Evolutionary conservation across 2,797 vertebrate species (phyloP).

Genomic region (Manis pentadactyla): DNA sequence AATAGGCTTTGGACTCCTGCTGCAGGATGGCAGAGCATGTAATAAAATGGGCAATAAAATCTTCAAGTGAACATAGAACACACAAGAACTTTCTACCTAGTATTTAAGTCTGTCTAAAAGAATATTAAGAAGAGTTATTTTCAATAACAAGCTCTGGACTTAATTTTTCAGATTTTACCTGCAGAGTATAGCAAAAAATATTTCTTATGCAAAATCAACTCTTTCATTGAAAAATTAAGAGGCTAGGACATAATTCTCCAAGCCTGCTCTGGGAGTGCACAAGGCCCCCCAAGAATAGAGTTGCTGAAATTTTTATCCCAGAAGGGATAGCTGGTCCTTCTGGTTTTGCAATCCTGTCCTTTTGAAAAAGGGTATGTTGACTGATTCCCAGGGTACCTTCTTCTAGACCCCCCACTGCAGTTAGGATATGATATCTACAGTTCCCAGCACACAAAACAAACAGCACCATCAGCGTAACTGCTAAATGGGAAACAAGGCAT

Average conservation of each 20-base stretch:
- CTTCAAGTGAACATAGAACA: neutral
- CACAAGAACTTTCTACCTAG: neutral
- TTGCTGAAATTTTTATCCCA: neutral
- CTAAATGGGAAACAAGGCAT: neutral
- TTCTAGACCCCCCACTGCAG: neutral
- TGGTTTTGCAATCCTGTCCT: neutral
- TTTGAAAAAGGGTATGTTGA: neutral
- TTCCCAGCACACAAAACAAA: neutral
- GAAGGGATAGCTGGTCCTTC: neutral
- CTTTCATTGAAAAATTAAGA: slow-evolving; percentile 9
- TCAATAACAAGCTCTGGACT: neutral
- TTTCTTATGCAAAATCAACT: neutral
- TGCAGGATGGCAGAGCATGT: neutral
- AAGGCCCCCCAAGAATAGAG: neutral
- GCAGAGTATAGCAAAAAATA: neutral
- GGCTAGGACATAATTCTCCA: neutral
- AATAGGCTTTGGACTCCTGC: slow-evolving; percentile 59
- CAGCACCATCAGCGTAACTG: neutral
- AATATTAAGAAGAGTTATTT: slow-evolving; percentile 4
- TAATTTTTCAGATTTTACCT: neutral
- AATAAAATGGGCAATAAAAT: neutral
- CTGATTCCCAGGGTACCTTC: neutral
- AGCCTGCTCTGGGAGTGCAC: neutral
- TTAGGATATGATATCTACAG: neutral
- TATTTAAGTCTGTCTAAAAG: neutral